Evolutionary conservation across 2,113 vertebrate species (phyloP).

Genomic region (Eidolon helvum): DNA sequence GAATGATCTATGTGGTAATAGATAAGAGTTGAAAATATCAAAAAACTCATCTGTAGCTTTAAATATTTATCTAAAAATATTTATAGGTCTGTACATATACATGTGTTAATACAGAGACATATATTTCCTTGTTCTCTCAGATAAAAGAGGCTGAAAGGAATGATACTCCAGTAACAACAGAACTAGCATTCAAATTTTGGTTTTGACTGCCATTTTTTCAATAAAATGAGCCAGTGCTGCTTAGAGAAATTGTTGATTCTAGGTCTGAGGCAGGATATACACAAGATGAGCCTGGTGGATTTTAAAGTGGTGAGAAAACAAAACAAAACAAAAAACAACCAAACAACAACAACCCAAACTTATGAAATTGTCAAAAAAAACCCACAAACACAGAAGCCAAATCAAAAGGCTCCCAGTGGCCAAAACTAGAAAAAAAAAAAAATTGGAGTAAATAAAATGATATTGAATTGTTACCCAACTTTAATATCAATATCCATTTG

Average conservation of each 20-base stretch:
- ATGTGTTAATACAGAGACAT: not conserved
- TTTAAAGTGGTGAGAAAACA: not conserved
- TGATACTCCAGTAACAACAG: not conserved
- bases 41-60: not conserved
- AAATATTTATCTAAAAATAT: not conserved
- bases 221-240: not conserved
- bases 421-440: no score
- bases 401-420: not conserved
- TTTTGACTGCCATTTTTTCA: not conserved
- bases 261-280: not conserved
- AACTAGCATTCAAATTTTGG: not conserved
- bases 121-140: not conserved
- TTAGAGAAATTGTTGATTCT: not conserved
- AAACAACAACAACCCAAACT: no score
- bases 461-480: not conserved
- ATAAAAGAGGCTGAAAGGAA: not conserved
- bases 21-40: not conserved
- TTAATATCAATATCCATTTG: not conserved
- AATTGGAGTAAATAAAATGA: not conserved
- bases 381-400: not conserved
- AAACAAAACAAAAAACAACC: no score
- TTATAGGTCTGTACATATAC: not conserved
- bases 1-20: not conserved
- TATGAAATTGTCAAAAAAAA: not conserved
- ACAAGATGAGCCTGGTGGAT: not conserved